Evolutionary conservation across 2,113 vertebrate species (phyloP).

Genomic region (Ifrita kowaldi): DNA sequence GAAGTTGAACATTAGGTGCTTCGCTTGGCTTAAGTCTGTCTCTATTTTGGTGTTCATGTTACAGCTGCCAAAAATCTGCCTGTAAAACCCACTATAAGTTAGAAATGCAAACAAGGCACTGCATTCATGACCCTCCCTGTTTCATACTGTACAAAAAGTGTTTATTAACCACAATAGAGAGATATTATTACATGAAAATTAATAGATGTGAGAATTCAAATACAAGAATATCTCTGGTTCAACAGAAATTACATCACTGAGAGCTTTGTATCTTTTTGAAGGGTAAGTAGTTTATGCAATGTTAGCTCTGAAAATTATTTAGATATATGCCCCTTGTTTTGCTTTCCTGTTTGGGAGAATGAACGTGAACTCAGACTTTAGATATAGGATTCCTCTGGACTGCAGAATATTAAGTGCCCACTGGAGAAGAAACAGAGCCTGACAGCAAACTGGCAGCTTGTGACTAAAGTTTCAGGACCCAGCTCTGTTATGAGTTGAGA

Average conservation of each 20-base stretch:
- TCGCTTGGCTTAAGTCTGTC: background rate
- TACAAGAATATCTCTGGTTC: background rate
- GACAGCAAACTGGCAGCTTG: background rate
- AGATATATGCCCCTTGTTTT: background rate
- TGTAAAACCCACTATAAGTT: background rate
- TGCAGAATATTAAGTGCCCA: background rate
- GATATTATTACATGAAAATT: background rate
- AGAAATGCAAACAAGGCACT: background rate
- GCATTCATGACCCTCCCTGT: background rate
- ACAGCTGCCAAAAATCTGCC: background rate
- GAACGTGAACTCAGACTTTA: background rate
- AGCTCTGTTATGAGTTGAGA: background rate
- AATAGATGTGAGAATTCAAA: background rate
- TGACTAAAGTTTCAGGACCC: background rate
- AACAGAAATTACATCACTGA: background rate
- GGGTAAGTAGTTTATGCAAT: background rate
- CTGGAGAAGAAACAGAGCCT: background rate
- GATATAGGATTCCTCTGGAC: background rate
- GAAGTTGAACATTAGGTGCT: background rate
- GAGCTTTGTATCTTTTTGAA: background rate
- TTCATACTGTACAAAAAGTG: background rate
- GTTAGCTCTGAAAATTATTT: background rate
- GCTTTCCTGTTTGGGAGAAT: background rate
- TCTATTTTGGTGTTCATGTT: background rate
- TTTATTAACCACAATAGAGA: background rate